Percentiles rank a stretch among this genome's conserved stretches.
Evolutionary conservation across 2,888 invertebrate species (phyloP).

Genomic region (Tillus elongatus): DNA sequence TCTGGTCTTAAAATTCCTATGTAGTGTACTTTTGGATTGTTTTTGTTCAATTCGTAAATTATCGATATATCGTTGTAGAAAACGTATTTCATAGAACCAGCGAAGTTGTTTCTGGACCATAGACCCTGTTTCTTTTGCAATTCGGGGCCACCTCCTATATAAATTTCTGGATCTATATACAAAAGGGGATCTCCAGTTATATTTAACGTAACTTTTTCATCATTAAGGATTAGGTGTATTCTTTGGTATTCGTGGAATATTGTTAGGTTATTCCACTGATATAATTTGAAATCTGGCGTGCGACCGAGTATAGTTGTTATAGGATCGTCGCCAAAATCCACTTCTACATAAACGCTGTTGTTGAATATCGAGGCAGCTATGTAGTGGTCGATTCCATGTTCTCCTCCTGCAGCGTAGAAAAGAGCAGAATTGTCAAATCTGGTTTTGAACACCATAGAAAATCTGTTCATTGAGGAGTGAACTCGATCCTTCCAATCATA

Average conservation of each 20-base stretch:
- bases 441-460: constrained; percentile 86
- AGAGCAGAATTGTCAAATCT: constrained; percentile 84
- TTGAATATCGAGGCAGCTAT: constrained; percentile 79
- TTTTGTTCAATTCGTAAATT: constrained; percentile 75
- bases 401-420: constrained; percentile 88
- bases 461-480: constrained; percentile 76
- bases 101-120: constrained; percentile 45
- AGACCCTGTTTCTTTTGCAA: constrained; percentile 70
- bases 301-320: constrained; percentile 59
- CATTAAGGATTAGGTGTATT: constrained; percentile 68
- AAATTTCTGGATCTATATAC: constrained; percentile 89
- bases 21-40: constrained; percentile 65
- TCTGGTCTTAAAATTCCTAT: constrained; percentile 63
- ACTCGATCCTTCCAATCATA: constrained; percentile 90
- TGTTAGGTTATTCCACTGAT: constrained; percentile 82
- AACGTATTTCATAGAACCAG: constrained; percentile 82
- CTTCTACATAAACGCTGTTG: constrained; percentile 73
- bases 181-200: constrained; percentile 65
- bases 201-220: constrained; percentile 58
- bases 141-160: constrained; percentile 70
- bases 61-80: constrained; percentile 91
- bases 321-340: constrained; percentile 78
- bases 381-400: constrained; percentile 79
- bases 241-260: constrained; percentile 68
- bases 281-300: constrained; percentile 56